Percentiles rank a stretch among this genome's conserved stretches.
Evolutionary conservation across 2,113 vertebrate species (phyloP).

Genomic region (Psophia crepitans): DNA sequence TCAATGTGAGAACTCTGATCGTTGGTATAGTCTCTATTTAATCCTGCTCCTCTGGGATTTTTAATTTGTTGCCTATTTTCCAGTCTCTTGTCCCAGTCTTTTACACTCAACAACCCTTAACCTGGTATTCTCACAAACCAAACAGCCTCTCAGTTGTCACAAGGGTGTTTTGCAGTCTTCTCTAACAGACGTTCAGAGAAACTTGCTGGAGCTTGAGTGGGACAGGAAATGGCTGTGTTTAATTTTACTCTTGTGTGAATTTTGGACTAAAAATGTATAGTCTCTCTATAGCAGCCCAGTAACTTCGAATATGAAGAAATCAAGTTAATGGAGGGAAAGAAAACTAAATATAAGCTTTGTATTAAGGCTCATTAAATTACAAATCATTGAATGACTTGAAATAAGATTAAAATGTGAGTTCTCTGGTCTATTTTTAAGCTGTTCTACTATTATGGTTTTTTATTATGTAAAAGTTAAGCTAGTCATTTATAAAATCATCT

Average conservation of each 20-base stretch:
- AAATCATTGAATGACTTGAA: constrained; percentile 68
- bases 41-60: background rate
- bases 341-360: constrained; percentile 53
- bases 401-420: constrained; percentile 70
- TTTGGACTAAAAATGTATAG: constrained; percentile 45
- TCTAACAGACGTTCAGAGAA: background rate
- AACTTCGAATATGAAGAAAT: constrained; percentile 62
- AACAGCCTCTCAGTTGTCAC: background rate
- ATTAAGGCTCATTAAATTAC: constrained; percentile 65
- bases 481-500: constrained; percentile 72
- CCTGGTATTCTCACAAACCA: background rate
- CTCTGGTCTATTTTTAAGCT: constrained; percentile 69
- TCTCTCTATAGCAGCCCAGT: background rate
- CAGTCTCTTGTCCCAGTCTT: background rate
- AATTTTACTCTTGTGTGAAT: constrained; percentile 32
- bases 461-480: constrained; percentile 67
- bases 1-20: background rate
- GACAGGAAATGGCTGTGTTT: background rate
- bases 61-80: background rate
- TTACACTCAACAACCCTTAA: background rate
- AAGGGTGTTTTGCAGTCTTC: background rate
- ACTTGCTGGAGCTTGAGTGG: background rate
- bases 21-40: background rate
- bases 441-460: constrained; percentile 55
- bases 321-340: constrained; percentile 47